Base-by-base conservation (phyloP, 2,888 invertebrate genomes). In the Lysandra coridon region DNA sequence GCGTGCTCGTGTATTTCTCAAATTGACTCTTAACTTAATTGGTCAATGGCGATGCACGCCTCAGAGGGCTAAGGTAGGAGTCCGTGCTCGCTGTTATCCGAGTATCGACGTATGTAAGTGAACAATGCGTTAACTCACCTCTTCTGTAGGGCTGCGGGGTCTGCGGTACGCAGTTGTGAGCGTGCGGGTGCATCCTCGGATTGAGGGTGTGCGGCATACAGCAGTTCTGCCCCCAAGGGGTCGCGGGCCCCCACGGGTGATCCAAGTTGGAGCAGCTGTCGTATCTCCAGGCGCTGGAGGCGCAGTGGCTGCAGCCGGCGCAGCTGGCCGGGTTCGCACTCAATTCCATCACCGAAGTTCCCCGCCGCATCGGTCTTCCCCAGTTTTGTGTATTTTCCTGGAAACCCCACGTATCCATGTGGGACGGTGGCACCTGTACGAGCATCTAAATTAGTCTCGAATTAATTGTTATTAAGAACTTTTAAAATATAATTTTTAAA, bases 241-340 rank as follows among this genome's bases (percentile, higher is more conserved):
- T 82, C 23, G 82, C 82, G 23, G 83, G 83, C 60, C 78, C 80
- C 91, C 91, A 91, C 40, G 88, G 84, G 83, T 91, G 92, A 81
- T 94, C 94, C 62, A 94, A 89, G 80, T 88, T 90, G 79, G 92
- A 93, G 83, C 93, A 93, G 86, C 94, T 93, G 82, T 94, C 94
- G 83, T 94, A 94, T 1, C 94, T 89, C 93, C 93, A 94, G 23
- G 88, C 84, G 79, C 84, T 82, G 5, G 88, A 85, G 17, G 87
- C 85, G 79, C 86, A 87, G 80, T 85, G 85, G 12, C 84, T 37
- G 83, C 86, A 85, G 85, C 91, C 81, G 79, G 82, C 69, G 78
- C 85, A 83, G 0, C 80, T 80, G 0, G 83, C 82, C n/a, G 83
- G 83, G 37, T 83, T 87, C 4, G 89, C 91, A 10, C 92, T 88